Evolutionary conservation across 2,888 invertebrate genomes (phyloP).

Genomic region (Melolontha melolontha): DNA sequence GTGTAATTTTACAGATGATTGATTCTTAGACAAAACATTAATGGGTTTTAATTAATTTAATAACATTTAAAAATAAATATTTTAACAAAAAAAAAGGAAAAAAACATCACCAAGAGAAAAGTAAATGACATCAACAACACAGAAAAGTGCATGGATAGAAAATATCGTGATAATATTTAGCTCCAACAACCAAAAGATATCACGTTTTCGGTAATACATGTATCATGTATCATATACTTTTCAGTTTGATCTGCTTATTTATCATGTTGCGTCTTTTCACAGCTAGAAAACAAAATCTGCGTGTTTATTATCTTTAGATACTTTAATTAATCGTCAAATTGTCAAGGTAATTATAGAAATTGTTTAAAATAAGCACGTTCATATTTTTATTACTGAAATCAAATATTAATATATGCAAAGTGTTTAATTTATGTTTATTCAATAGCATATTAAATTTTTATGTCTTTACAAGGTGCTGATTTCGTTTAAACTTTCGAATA

Average conservation of each 20-base stretch:
- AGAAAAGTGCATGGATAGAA: slow-evolving; percentile 35
- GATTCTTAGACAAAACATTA: slow-evolving; percentile 3
- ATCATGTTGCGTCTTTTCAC: slow-evolving; percentile 7
- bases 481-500: too few relatives aligned
- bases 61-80: slow-evolving; percentile 4
- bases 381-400: too few relatives aligned
- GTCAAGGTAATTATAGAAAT: too few relatives aligned
- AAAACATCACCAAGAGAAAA: slow-evolving; percentile 14
- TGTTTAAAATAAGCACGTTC: too few relatives aligned
- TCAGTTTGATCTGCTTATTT: neutral
- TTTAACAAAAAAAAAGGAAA: neutral
- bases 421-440: too few relatives aligned
- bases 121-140: slow-evolving; percentile 33
- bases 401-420: too few relatives aligned
- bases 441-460: too few relatives aligned
- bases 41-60: neutral
- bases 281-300: slow-evolving; percentile 23
- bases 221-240: slow-evolving; percentile 21
- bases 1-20: too few relatives aligned
- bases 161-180: slow-evolving; percentile 29
- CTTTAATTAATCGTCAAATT: too few relatives aligned
- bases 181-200: slow-evolving; percentile 46
- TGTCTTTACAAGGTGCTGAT: too few relatives aligned
- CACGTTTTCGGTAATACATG: slow-evolving; percentile 1
- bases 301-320: neutral